A percentile compares a stretch with the other conserved stretches of the same genome.
Conservation (phyloP, 2,113 vertebrate species). For the Cephalophus harveyi region DNA sequence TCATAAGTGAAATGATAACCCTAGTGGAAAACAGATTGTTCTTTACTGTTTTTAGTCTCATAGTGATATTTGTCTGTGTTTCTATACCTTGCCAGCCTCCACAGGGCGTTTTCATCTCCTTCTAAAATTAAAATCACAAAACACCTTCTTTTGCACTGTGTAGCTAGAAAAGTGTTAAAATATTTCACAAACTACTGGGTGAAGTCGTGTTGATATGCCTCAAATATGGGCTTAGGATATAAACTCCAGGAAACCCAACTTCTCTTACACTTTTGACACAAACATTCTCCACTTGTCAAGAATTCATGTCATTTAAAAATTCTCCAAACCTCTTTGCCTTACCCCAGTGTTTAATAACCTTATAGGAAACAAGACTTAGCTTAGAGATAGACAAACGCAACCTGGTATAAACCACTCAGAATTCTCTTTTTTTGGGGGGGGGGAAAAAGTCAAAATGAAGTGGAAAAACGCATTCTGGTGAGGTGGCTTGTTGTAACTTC, state of each 20-base stretch:
- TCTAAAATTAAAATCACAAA: constrained; percentile 49
- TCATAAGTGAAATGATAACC: not conserved
- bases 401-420: not conserved
- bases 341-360: not conserved
- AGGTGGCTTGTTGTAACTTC: not conserved
- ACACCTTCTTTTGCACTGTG: not conserved
- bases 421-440: not conserved
- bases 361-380: not conserved
- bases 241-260: not conserved
- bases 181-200: not conserved
- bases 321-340: not conserved
- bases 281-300: not conserved
- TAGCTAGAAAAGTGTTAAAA: constrained; percentile 13
- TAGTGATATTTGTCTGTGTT: not conserved
- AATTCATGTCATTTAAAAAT: not conserved
- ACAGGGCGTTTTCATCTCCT: not conserved
- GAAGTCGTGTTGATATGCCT: not conserved
- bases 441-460: not conserved
- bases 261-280: not conserved
- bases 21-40: not conserved
- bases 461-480: not conserved
- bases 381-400: not conserved
- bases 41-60: not conserved
- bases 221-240: not conserved
- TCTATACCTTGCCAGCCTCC: not conserved